These are phyloP conservation scores for Tachycineta bicolor DNA, from an alignment of 2,113 vertebrate genomes.

Conservation along the genomic window DNA sequence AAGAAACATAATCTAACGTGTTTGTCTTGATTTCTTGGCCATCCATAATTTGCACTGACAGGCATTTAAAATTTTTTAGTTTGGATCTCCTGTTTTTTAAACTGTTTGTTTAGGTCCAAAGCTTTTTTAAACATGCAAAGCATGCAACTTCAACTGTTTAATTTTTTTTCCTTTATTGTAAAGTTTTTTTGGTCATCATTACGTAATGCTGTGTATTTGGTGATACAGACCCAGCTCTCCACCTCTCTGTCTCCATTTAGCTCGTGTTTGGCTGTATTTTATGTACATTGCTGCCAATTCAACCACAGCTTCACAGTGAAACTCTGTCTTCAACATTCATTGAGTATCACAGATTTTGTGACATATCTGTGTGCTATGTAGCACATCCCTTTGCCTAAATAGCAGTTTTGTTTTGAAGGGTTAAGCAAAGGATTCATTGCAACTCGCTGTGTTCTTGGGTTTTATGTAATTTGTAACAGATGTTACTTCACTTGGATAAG, in stretches of 20 bases:
- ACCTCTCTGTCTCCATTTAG: not conserved
- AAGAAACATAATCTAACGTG: not conserved
- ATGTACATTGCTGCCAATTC: not conserved
- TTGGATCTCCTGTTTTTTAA: not conserved
- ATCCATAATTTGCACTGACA: not conserved
- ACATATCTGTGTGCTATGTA: not conserved
- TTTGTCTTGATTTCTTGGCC: not conserved
- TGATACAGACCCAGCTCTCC: not conserved
- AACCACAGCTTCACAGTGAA: not conserved
- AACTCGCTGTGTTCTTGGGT: conserved; percentile 1
- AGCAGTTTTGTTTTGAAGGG: conserved; percentile 31
- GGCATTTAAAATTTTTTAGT: not conserved
- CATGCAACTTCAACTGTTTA: not conserved
- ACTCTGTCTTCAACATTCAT: conserved; percentile 15
- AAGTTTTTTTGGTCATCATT: not conserved
- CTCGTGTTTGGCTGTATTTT: not conserved
- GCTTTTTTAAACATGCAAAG: not conserved
- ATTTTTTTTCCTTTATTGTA: not conserved
- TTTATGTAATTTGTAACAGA: conserved; percentile 63
- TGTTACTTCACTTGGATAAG: conserved; percentile 34
- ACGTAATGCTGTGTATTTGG: not conserved
- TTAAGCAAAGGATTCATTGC: conserved; percentile 28
- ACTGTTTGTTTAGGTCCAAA: not conserved
- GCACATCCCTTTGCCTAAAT: conserved; percentile 17
- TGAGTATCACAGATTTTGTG: not conserved